Evolutionary conservation across 1,140 invertebrate species (phyloP).

Genomic region (Littorina saxatilis): DNA sequence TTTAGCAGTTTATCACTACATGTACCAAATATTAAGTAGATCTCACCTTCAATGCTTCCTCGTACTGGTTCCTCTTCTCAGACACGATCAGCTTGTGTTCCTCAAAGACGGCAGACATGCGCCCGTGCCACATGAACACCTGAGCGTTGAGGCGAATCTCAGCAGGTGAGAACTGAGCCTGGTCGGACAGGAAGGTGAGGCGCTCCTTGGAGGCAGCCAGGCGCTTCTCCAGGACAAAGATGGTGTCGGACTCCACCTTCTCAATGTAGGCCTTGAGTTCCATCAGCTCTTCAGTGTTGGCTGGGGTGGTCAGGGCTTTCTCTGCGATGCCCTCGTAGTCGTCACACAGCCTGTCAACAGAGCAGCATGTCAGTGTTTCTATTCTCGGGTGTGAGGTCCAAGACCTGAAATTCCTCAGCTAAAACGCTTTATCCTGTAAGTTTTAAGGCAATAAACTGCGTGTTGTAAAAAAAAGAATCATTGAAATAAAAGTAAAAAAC

Average conservation of each 20-base stretch:
- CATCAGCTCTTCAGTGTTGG: slow-evolving; percentile 90
- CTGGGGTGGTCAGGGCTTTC: slow-evolving; percentile 86
- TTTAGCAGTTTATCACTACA: too few relatives aligned
- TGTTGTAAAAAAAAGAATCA: too few relatives aligned
- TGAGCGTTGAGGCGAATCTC: slow-evolving; percentile 87
- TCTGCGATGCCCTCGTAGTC: slow-evolving; percentile 90
- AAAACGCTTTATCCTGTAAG: too few relatives aligned
- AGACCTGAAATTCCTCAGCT: too few relatives aligned
- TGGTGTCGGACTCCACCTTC: slow-evolving; percentile 83
- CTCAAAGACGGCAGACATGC: slow-evolving; percentile 87
- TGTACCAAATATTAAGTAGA: background rate
- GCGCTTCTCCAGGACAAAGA: slow-evolving; percentile 85
- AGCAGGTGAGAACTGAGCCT: slow-evolving; percentile 84
- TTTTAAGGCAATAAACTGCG: too few relatives aligned
- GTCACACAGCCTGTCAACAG: slow-evolving; percentile 83
- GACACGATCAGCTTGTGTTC: slow-evolving; percentile 87
- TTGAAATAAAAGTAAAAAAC: too few relatives aligned
- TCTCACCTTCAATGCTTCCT: slow-evolving; percentile 84
- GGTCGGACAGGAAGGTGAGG: slow-evolving; percentile 88
- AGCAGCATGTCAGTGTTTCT: background rate
- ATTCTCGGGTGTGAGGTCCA: too few relatives aligned
- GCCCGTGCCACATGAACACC: slow-evolving; percentile 90
- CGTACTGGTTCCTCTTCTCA: slow-evolving; percentile 90
- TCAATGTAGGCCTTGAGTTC: slow-evolving; percentile 86
- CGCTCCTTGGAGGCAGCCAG: slow-evolving; percentile 80